These are phyloP conservation scores for Hipparchia semele DNA, from an alignment of 2,888 invertebrate genomes.

Conservation along the genomic window DNA sequence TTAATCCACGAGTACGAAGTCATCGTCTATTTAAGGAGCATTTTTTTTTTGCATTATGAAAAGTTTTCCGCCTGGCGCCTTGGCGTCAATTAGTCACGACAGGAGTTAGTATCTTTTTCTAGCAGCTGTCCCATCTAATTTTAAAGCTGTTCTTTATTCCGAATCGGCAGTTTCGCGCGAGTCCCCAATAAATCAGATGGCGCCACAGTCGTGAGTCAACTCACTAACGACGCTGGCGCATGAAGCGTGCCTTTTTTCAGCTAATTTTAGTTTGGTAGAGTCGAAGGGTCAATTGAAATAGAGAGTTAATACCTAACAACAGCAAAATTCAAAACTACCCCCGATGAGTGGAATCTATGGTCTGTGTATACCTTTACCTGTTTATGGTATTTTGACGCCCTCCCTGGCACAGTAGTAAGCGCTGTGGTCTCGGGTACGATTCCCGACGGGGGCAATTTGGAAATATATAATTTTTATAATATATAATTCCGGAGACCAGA, in stretches of 20 bases:
- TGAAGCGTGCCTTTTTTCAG: slow-evolving; percentile 45
- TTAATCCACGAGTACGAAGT: no score
- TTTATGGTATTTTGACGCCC: no score
- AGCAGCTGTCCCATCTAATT: slow-evolving; percentile 17
- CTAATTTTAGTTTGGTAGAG: slow-evolving; percentile 47
- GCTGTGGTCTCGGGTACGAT: no score
- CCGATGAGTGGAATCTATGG: no score
- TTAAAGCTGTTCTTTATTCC: slow-evolving; percentile 44
- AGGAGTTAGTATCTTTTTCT: slow-evolving; percentile 3
- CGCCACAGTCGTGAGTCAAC: slow-evolving; percentile 70
- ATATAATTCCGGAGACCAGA: no score
- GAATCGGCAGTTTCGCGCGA: slow-evolving; percentile 50
- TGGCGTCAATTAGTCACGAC: slow-evolving; percentile 5
- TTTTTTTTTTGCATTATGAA: no score
- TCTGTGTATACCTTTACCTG: no score
- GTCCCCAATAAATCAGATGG: slow-evolving; percentile 69
- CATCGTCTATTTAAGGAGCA: no score
- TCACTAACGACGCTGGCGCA: slow-evolving; percentile 47
- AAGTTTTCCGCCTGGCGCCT: background rate
- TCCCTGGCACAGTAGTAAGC: no score
- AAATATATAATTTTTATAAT: no score
- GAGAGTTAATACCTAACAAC: background rate
- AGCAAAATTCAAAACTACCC: no score
- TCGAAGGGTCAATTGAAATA: slow-evolving; percentile 36
- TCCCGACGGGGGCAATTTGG: no score